Evolutionary conservation across 2,113 vertebrate species (phyloP), one percentile per base, ranked within the genome.

Genomic region (Melanerpes formicivorus): DNA sequence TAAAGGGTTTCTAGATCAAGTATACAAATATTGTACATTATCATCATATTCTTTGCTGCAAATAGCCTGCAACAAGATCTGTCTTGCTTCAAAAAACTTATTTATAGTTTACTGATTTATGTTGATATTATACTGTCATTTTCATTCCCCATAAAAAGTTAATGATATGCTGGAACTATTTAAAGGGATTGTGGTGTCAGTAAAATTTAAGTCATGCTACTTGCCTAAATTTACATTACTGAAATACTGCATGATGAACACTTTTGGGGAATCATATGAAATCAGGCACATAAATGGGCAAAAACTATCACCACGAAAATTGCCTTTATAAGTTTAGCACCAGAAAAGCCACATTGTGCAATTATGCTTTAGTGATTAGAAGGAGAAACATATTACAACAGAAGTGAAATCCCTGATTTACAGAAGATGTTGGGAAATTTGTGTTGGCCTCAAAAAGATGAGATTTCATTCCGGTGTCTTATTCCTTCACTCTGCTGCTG

Each of bases 141-240:
- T 93, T 70, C 21, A 75, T 91, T 89, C 30, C 46, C 69, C 73
- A 11, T 87, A 90, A 73, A 89, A 91, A 81, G 46, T 84, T 95
- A 77, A 85, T 91, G 55, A 29, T 63, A 19, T 81, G 32, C 50
- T 73, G 65, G 66, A 94, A 63, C 50, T 75, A 71, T 86, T 85
- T 86, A 88, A 93, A 81, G 37, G 37, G 37, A 90, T 86, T 90
- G 58, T 50, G 66, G 55, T 48, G 50, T 87, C 23, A 4, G 66
- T 90, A 92, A 89, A 82, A 84, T 94, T 94, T 89, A 87, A 84
- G 92, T 83, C 69, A 27, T 80, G 26, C 54, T 83, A 58, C 72
- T 93, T 88, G 50, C 50, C 50, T 71, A 80, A 84, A 50, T 52
- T 81, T 65, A 7, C 60, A 50, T 84, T 82, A 78, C 50, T 71